Percentiles rank a stretch among this genome's conserved stretches.
phyloP scores from a whole-genome alignment of 1,140 invertebrate species.

The Hormaphis cornu region DNA sequence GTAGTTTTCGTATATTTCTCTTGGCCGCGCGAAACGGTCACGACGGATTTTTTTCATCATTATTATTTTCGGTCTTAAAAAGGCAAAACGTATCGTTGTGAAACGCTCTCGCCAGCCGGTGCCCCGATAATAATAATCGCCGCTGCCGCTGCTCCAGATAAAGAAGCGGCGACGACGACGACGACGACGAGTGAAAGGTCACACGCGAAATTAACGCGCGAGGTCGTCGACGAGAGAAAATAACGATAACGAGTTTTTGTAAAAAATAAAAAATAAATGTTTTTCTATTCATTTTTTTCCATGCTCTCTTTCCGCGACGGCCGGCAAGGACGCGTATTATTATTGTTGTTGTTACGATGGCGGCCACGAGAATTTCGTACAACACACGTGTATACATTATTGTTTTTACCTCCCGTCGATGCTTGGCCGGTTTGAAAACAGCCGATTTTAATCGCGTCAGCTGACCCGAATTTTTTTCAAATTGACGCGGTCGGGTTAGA shows the following conservation, averaged over 20 bases:
- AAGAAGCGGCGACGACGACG: too few relatives aligned
- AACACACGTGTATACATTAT: too few relatives aligned
- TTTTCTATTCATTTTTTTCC: too few relatives aligned
- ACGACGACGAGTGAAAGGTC: conserved; percentile 25
- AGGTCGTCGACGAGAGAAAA: neutral
- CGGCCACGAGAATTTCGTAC: too few relatives aligned
- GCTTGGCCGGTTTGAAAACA: too few relatives aligned
- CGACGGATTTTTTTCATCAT: neutral
- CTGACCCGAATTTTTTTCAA: too few relatives aligned
- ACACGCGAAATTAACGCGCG: conserved; percentile 1
- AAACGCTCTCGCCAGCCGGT: conserved; percentile 3
- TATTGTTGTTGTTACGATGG: too few relatives aligned
- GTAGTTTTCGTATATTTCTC: neutral
- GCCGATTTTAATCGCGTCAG: too few relatives aligned
- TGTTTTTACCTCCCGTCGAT: too few relatives aligned
- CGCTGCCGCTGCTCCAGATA: conserved; percentile 9
- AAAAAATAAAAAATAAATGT: neutral
- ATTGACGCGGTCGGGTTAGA: too few relatives aligned
- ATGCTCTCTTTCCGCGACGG: too few relatives aligned
- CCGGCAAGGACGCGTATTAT: too few relatives aligned
- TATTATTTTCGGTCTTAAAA: neutral
- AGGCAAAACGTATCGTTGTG: conserved; percentile 11
- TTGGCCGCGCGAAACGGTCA: conserved; percentile 22
- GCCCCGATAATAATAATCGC: neutral
- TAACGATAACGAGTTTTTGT: neutral